Percentiles rank a stretch among this genome's conserved stretches.
Evolutionary conservation across 2,888 invertebrate genomes (phyloP).

Genomic region (Drosophila multiciliata): DNA sequence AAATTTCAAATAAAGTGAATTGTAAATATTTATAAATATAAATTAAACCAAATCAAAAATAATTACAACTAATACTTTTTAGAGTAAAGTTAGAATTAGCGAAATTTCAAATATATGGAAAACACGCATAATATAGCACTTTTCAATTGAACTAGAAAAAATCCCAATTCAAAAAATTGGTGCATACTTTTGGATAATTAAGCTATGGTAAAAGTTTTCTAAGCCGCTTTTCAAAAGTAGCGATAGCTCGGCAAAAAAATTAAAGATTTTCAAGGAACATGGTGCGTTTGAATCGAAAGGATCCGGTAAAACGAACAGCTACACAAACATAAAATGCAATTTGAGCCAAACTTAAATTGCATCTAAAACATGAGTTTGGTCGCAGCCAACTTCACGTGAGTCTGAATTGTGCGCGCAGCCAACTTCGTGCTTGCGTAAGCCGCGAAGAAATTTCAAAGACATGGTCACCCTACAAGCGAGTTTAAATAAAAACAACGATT

Average conservation of each 20-base stretch:
- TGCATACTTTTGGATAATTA: not conserved
- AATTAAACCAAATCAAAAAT: not conserved
- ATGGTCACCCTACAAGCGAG: not conserved
- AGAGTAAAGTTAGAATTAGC: not conserved
- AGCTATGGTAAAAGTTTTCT: not conserved
- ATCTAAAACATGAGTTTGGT: not conserved
- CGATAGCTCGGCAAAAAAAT: not conserved
- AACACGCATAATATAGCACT: not conserved
- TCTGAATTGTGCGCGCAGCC: constrained; percentile 1
- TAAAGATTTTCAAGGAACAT: not conserved
- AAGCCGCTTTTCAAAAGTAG: not conserved
- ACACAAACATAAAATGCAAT: not conserved
- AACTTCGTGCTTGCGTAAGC: not conserved
- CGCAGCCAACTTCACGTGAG: constrained; percentile 16
- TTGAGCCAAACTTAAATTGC: not conserved
- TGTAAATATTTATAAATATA: not conserved
- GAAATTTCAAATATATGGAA: not conserved
- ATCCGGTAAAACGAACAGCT: not conserved
- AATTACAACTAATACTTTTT: not conserved
- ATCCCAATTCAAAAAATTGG: not conserved
- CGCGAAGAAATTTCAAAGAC: not conserved
- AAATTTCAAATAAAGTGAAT: not conserved
- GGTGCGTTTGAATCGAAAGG: not conserved
- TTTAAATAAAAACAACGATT: not conserved
- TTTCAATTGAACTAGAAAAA: not conserved